phyloP scores from a whole-genome alignment of 1,140 invertebrate genomes.

The Pseudomyrmex flavicornis region DNA sequence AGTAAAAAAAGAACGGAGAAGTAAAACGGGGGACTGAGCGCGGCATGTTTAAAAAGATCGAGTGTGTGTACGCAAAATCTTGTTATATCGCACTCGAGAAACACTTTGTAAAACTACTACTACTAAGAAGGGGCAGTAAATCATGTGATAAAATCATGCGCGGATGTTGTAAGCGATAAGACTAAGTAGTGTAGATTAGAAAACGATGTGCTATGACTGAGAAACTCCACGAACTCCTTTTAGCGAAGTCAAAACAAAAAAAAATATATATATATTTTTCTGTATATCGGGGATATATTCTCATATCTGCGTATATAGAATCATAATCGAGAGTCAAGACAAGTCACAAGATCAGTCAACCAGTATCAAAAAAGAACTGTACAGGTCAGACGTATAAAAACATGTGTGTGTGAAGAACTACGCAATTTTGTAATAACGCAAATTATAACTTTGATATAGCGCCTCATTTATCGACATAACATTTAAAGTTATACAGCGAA shows the following conservation, averaged over 20 bases:
- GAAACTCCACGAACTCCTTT: slow-evolving; percentile 2
- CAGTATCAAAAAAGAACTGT: not conserved
- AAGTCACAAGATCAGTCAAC: slow-evolving; percentile 18
- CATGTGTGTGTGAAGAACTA: not conserved
- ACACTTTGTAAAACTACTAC: slow-evolving; percentile 28
- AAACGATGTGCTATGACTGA: slow-evolving; percentile 30
- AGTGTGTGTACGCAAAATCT: not conserved
- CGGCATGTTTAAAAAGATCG: slow-evolving; percentile 21
- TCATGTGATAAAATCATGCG: slow-evolving; percentile 55
- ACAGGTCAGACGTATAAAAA: not conserved
- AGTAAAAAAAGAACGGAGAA: not conserved
- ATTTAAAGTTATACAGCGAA: not conserved
- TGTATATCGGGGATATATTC: slow-evolving; percentile 38
- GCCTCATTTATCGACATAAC: not conserved
- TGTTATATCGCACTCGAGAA: not conserved
- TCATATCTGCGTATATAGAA: slow-evolving; percentile 39
- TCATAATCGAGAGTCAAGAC: not conserved
- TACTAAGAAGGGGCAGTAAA: slow-evolving; percentile 14
- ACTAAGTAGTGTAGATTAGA: slow-evolving; percentile 43
- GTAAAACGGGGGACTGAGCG: slow-evolving; percentile 12
- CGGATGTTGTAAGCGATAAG: slow-evolving; percentile 29
- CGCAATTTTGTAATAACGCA: slow-evolving; percentile 10
- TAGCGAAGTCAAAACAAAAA: slow-evolving; percentile 15
- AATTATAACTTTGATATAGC: not conserved
- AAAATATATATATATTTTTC: slow-evolving; percentile 43